A percentile compares a stretch with the other conserved stretches of the same genome.
Evolutionary conservation across 2,113 vertebrate genomes (phyloP).

Genomic region (Forbesichthys papilliferus): DNA sequence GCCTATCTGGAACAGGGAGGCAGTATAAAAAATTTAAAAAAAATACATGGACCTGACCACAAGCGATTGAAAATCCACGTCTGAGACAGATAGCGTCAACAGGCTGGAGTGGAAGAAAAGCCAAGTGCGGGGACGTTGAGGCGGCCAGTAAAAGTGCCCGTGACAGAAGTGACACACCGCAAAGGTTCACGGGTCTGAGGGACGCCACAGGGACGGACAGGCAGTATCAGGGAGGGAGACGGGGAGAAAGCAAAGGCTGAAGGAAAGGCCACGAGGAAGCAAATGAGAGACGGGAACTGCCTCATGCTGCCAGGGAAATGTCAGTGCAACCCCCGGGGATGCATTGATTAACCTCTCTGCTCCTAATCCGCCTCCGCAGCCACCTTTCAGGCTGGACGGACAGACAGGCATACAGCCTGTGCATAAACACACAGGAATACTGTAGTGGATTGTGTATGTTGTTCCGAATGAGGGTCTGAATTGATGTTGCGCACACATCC

Average conservation of each 20-base stretch:
- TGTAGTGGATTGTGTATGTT: background rate
- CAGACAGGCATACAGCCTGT: slow-evolving; percentile 6
- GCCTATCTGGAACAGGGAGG: too few relatives aligned
- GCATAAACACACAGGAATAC: slow-evolving; percentile 34
- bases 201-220: slow-evolving; percentile 33
- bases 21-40: too few relatives aligned
- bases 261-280: slow-evolving; percentile 23
- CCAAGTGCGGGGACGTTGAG: background rate
- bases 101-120: slow-evolving; percentile 1
- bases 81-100: slow-evolving; percentile 24
- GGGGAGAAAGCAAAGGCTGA: slow-evolving; percentile 11
- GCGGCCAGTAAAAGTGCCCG: slow-evolving; percentile 1
- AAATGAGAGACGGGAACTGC: slow-evolving; percentile 50
- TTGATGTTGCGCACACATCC: too few relatives aligned
- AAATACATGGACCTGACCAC: background rate
- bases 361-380: slow-evolving; percentile 53
- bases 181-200: slow-evolving; percentile 26
- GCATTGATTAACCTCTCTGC: slow-evolving; percentile 74
- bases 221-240: slow-evolving; percentile 37
- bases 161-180: slow-evolving; percentile 42
- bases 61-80: background rate
- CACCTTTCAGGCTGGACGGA: slow-evolving; percentile 17
- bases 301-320: slow-evolving; percentile 68
- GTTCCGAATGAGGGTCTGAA: too few relatives aligned
- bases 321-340: slow-evolving; percentile 65